These are phyloP conservation scores for Pterostichus madidus DNA, from an alignment of 2,888 invertebrate species.

Conservation along the genomic window DNA sequence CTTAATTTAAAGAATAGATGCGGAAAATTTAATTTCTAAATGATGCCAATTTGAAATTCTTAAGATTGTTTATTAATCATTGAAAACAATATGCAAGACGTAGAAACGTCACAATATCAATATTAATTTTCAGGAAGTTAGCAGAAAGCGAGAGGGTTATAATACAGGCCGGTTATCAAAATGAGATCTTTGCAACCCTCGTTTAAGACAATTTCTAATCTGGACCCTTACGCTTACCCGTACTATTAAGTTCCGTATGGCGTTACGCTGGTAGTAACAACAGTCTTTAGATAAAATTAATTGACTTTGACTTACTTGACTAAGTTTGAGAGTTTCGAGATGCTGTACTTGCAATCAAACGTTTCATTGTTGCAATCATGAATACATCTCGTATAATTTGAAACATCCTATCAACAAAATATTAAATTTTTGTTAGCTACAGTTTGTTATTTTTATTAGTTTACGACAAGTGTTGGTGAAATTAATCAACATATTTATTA, in stretches of 20 bases:
- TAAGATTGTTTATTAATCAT: too few relatives aligned
- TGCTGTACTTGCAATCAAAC: too few relatives aligned
- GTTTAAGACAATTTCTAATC: constrained; percentile 62
- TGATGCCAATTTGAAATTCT: too few relatives aligned
- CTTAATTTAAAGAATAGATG: too few relatives aligned
- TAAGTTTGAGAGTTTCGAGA: not conserved
- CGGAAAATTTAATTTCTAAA: too few relatives aligned
- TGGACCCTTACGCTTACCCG: constrained; percentile 54
- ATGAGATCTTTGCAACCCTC: constrained; percentile 65
- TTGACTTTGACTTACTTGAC: constrained; percentile 32
- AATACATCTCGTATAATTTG: too few relatives aligned
- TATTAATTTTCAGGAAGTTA: constrained; percentile 56
- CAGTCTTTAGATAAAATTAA: constrained; percentile 60
- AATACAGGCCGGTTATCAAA: constrained; percentile 60
- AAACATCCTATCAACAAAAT: too few relatives aligned
- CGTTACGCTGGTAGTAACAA: constrained; percentile 17
- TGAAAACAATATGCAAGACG: constrained; percentile 1
- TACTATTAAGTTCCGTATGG: constrained; percentile 57
- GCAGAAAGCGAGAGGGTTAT: constrained; percentile 32
- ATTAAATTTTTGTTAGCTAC: too few relatives aligned
- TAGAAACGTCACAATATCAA: constrained; percentile 47
- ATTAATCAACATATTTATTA: too few relatives aligned
- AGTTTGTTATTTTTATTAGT: too few relatives aligned
- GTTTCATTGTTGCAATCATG: too few relatives aligned
- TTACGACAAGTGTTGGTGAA: too few relatives aligned